phyloP scores from a whole-genome alignment of 2,113 vertebrate genomes.

The Pungitius pungitius region DNA sequence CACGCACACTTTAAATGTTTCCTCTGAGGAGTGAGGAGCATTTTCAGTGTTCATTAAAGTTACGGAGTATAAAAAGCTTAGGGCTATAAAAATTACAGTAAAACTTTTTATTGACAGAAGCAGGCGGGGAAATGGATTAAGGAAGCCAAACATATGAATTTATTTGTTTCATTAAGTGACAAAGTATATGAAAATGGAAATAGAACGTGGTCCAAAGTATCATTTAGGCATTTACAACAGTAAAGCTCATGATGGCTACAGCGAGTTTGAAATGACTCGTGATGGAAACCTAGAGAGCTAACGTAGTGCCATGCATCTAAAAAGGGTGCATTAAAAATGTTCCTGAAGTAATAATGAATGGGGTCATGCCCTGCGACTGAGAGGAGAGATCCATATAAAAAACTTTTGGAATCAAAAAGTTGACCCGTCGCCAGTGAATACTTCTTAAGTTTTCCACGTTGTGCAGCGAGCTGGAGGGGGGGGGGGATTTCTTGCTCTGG shows the following conservation, averaged over 20 bases:
- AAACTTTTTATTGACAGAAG: slow-evolving; percentile 27
- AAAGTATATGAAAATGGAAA: slow-evolving; percentile 34
- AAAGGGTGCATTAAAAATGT: slow-evolving; percentile 36
- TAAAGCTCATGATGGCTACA: slow-evolving; percentile 42
- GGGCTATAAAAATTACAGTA: slow-evolving; percentile 28
- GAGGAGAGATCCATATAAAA: slow-evolving; percentile 32
- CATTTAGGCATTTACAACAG: slow-evolving; percentile 42
- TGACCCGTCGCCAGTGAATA: background rate
- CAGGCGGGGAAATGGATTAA: slow-evolving; percentile 23
- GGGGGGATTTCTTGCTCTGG: slow-evolving; percentile 13
- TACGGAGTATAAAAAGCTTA: slow-evolving; percentile 27
- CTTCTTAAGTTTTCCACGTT: slow-evolving; percentile 23
- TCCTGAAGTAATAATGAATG: slow-evolving; percentile 6
- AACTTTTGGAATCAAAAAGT: slow-evolving; percentile 42
- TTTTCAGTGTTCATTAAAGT: slow-evolving; percentile 42
- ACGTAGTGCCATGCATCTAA: slow-evolving; percentile 37
- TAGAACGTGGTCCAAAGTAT: slow-evolving; percentile 32
- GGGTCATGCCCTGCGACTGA: slow-evolving; percentile 30
- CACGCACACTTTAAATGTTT: background rate
- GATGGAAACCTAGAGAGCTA: slow-evolving; percentile 28
- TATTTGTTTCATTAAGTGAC: slow-evolving; percentile 15
- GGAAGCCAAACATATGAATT: slow-evolving; percentile 6
- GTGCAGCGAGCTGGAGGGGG: slow-evolving; percentile 13
- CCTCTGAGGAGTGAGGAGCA: slow-evolving; percentile 10
- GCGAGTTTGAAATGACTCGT: slow-evolving; percentile 24